Base-by-base conservation (phyloP, 2,888 invertebrate species). In the Conops quadrifasciatus region DNA sequence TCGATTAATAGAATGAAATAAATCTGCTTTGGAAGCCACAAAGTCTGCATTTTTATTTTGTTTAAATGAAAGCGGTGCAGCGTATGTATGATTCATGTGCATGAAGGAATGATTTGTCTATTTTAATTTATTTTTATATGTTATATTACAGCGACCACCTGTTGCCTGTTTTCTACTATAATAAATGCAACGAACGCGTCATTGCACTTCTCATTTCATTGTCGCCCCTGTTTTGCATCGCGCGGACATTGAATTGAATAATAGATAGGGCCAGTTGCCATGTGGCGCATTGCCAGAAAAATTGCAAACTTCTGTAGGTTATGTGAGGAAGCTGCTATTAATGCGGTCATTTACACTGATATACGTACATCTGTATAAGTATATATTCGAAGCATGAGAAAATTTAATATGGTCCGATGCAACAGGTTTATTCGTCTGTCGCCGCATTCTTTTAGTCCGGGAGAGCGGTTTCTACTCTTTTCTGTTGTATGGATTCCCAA, bases 201-300 rank as follows among this genome's bases (percentile, higher is more conserved):
- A 16, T 28, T 16, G 45, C 62, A 45, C 62, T 43, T 28, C 11
- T 19, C 45, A 24, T 43, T 43, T 2, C 0, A 47, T 26, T 21
- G 1, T 21, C 21, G 47, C 21, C 11, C 13, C 13, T 63, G 3
- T 19, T 11, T 36, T 60, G 60, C 15, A 0, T 45, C 45, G 3
- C 43, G 13, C 36, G 13, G 16, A 24, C 19, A 36, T 16, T 51
- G n/a, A 51, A 19, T 64, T 43, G 45, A 24, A 19, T 45, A n/a
- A 16, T 13, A 9, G 16, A 19, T 2, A 56, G 21, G 21, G 13
- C 43, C 15, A 24, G 36, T 13, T 30, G 65, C 65, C 51, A 66
- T 51, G 53, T 66, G 65, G 53, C 66, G 30, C 9, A 24, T 15
- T 56, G 66, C 66, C 51, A 56, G 43, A 26, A 19, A 53, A 19